Conservation (phyloP, 2,797 vertebrate genomes). For the Tarsius wallacei region DNA sequence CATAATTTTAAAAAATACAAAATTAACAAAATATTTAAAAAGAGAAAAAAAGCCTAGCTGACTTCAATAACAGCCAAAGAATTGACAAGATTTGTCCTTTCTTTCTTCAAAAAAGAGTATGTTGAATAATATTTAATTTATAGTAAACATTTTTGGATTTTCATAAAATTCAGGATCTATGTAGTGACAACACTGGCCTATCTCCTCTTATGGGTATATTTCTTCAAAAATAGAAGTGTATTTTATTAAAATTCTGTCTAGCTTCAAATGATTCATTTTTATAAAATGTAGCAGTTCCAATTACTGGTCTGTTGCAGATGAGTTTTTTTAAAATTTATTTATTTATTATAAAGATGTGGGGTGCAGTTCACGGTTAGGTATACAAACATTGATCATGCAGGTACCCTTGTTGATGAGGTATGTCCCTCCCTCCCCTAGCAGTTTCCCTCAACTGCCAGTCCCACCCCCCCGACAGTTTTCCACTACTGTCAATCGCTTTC, state of each 20-base stretch:
- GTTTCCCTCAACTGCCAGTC: too few relatives aligned
- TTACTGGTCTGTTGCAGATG: constrained; percentile 92
- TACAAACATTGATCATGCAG: too few relatives aligned
- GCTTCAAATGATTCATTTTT: constrained; percentile 95
- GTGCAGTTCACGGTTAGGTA: too few relatives aligned
- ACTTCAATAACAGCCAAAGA: constrained; percentile 92
- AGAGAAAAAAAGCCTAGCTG: background rate
- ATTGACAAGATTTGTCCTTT: constrained; percentile 93
- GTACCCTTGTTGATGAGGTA: too few relatives aligned
- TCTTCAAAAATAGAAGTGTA: constrained; percentile 97
- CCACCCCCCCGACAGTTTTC: too few relatives aligned
- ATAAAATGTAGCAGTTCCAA: constrained; percentile 95
- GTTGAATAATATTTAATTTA: constrained; percentile 94
- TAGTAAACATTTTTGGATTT: constrained; percentile 93
- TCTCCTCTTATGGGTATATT: constrained; percentile 94
- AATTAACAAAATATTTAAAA: background rate
- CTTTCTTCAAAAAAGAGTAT: constrained; percentile 96
- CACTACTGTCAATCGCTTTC: too few relatives aligned
- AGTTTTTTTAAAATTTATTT: too few relatives aligned
- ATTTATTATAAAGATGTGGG: too few relatives aligned
- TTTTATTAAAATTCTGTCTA: constrained; percentile 97
- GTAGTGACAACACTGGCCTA: constrained; percentile 96
- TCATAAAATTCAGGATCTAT: constrained; percentile 95
- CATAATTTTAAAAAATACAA: background rate
- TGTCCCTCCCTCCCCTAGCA: too few relatives aligned